Base-by-base conservation (phyloP, 2,113 vertebrate species). In the Neodontobutis hainanensis region DNA sequence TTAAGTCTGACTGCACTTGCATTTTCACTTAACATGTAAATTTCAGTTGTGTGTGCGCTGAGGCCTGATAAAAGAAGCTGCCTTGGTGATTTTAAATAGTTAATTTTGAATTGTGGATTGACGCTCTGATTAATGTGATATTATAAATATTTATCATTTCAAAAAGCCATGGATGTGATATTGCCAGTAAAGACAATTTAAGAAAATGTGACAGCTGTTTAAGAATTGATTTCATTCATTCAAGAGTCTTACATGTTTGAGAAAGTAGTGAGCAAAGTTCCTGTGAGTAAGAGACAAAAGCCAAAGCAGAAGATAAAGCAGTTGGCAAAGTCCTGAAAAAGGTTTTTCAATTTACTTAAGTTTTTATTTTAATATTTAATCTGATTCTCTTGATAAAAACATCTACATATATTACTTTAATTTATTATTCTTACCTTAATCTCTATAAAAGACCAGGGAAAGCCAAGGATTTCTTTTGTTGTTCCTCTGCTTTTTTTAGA, bases 391-490 rank as follows among this genome's bases (percentile, higher is more conserved):
- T n/a, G n/a, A n/a, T n/a, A n/a, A n/a, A n/a, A 45, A 8, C 45
- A 6, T 55, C 12, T 46, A 12, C 50, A 19, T 72, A n/a, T 62
- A 12, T 11, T 38, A 15, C 32, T 36, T 7, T 7, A 34, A 55
- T 3, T 11, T 2, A n/a, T 43, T 11, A 5, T 51, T 73, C 85
- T 85, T 92, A 97, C 95, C 94, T 92, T 94, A 77, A 98, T 91
- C 91, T 98, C 96, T 78, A 90, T 95, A 83, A 97, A 97, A 4
- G n/a, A 96, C 86, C 55, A 98, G 78, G 61, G 94, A 88, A n/a
- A n/a, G n/a, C n/a, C 61, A 64, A 7, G 4, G 6, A 38, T 38
- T 38, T 7, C 36, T 38, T 38, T 38, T 7, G 4, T 38, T n/a
- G n/a, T n/a, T n/a, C n/a, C n/a, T n/a, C n/a, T n/a, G n/a, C n/a